Evolutionary conservation across 2,113 vertebrate genomes (phyloP).

Genomic region (Menidia beryllina): DNA sequence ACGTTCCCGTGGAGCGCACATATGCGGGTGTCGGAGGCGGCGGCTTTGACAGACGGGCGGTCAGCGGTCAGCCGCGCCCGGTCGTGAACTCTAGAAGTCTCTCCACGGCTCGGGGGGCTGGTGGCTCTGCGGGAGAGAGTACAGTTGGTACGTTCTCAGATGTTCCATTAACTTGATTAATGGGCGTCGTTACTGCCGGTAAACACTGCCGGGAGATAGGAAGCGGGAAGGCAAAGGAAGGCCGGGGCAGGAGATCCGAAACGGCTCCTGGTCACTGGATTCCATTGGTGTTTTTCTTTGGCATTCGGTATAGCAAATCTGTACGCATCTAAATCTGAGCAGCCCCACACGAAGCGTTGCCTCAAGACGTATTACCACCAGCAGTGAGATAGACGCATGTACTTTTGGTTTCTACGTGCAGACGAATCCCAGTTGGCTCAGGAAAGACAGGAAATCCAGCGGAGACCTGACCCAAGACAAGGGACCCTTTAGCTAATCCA

Average conservation of each 20-base stretch:
- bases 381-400: too few species aligned
- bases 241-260: constrained; percentile 18
- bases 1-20: constrained; percentile 44
- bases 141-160: constrained; percentile 64
- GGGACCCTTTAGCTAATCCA: too few species aligned
- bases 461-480: too few species aligned
- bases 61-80: constrained; percentile 3
- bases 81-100: constrained; percentile 44
- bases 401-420: too few species aligned
- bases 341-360: background rate
- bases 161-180: constrained; percentile 79
- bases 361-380: background rate
- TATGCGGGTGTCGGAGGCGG: constrained; percentile 44
- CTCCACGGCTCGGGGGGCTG: constrained; percentile 36
- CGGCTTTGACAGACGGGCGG: constrained; percentile 52
- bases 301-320: background rate
- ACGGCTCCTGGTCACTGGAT: constrained; percentile 31
- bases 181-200: constrained; percentile 71
- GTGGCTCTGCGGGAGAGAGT: constrained; percentile 36
- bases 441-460: too few species aligned
- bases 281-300: constrained; percentile 21
- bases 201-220: constrained; percentile 70
- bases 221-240: constrained; percentile 29
- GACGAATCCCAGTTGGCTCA: background rate
- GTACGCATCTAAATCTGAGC: too few species aligned